Base-by-base conservation (phyloP, 2,797 vertebrate genomes). In the Enteromius thamalakanensis region DNA sequence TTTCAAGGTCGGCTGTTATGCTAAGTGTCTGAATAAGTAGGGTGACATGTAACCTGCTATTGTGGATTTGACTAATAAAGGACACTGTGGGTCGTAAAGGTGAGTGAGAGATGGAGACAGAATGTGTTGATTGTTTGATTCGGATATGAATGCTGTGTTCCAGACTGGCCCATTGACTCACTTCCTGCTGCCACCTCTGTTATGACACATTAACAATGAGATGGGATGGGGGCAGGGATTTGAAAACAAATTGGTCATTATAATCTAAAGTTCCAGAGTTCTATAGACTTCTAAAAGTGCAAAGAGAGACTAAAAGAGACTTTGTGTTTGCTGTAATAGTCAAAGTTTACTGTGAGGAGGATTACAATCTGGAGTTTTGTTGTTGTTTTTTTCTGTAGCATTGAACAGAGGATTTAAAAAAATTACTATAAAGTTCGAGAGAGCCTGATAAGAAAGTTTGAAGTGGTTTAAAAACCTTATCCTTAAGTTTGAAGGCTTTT, bases 161-260 rank as follows among this genome's bases (percentile, higher is more conserved):
- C 40, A 81, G 51, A 64, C 45, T 51, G 68, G 58, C 14, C n/a
- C 53, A 42, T 53, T 87, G 82, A 82, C 29, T 84, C 82, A 83
- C 72, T 84, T 86, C 82, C 85, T 84, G 82, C 21, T 62, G 14
- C 72, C 21, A 14, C 21, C 42, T 47, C 6, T 80, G 64, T 67
- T 79, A 75, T 79, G 70, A 62, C 81, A 29, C 32, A 60, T 71
- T 70, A 70, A 84, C 77, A 86, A 58, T 80, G 55, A 76, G 65
- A 32, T 10, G 40, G 32, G 62, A 60, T 51, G 40, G 67, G 65
- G 76, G 81, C n/a, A 51, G n/a, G 55, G 23, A 68, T 26, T 58
- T 70, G 67, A 60, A 58, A 71, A 80, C 67, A 80, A 37, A 51
- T 70, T 70, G 32, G 15, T 29, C 64, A 68, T 67, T 67, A 51